Conservation (phyloP, 2,113 vertebrate species). For the Sphaerodactylus townsendi region DNA sequence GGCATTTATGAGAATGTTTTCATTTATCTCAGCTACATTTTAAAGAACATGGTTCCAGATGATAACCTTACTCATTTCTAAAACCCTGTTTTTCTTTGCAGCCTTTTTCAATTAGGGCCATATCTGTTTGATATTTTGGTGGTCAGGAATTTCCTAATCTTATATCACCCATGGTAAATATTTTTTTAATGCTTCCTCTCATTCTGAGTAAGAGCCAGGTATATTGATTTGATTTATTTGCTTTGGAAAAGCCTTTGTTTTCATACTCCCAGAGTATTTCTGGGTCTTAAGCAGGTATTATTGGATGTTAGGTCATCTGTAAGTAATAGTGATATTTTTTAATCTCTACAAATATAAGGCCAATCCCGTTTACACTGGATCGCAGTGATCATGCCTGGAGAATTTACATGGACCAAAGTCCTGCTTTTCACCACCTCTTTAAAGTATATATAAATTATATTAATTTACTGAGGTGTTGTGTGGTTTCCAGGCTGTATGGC, state of each 20-base stretch:
- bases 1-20: conserved; percentile 52
- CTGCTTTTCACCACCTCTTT: neutral
- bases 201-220: neutral
- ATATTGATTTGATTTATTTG: conserved; percentile 14
- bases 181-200: conserved; percentile 19
- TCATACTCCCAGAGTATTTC: neutral
- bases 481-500: too few relatives aligned
- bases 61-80: conserved; percentile 52
- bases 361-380: neutral
- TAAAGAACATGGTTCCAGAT: conserved; percentile 49
- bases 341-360: neutral
- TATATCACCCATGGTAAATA: conserved; percentile 14
- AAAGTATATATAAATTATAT: too few relatives aligned
- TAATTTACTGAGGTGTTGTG: too few relatives aligned
- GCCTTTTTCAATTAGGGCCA: conserved; percentile 32
- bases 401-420: neutral
- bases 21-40: conserved; percentile 46
- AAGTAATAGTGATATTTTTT: neutral
- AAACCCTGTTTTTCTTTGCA: conserved; percentile 44
- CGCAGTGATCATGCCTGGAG: neutral
- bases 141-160: conserved; percentile 47
- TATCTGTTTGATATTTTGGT: conserved; percentile 42
- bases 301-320: neutral
- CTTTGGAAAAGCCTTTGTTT: neutral
- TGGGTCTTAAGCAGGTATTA: neutral